Evolutionary conservation across 2,113 vertebrate species (phyloP).

Genomic region (Zosterops borbonicus): DNA sequence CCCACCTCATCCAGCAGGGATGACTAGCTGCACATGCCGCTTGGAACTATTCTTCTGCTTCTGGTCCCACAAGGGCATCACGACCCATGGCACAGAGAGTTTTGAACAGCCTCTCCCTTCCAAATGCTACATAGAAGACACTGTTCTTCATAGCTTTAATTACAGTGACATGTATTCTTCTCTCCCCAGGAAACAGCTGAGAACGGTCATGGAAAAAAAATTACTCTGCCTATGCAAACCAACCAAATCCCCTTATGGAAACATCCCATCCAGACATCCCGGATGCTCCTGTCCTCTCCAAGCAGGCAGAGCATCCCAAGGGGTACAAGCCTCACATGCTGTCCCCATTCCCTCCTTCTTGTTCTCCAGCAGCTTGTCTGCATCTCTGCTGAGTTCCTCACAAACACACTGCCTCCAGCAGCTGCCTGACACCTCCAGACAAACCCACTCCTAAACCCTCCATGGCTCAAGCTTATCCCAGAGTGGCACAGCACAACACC

Average conservation of each 20-base stretch:
- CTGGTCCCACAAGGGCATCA: not conserved
- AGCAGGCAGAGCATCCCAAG: not conserved
- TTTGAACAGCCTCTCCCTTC: not conserved
- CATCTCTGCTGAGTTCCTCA: not conserved
- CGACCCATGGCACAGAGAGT: fast-evolving
- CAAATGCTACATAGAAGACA: not conserved
- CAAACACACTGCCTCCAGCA: not conserved
- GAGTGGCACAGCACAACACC: not conserved
- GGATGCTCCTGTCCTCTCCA: not conserved
- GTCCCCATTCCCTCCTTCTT: not conserved
- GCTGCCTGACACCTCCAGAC: not conserved
- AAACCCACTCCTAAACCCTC: not conserved
- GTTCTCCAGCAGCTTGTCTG: not conserved
- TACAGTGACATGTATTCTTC: not conserved
- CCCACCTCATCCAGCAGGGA: not conserved
- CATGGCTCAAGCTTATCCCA: fast-evolving
- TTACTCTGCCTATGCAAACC: not conserved
- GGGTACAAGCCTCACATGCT: not conserved
- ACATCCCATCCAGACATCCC: not conserved
- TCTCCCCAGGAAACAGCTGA: not conserved
- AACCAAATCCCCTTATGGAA: not conserved
- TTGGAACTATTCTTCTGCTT: not conserved
- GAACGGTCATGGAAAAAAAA: not conserved
- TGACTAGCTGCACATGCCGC: not conserved
- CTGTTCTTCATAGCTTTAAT: not conserved